Evolutionary conservation across 2,888 invertebrate species (phyloP).

Genomic region (Adelognathus sp.): DNA sequence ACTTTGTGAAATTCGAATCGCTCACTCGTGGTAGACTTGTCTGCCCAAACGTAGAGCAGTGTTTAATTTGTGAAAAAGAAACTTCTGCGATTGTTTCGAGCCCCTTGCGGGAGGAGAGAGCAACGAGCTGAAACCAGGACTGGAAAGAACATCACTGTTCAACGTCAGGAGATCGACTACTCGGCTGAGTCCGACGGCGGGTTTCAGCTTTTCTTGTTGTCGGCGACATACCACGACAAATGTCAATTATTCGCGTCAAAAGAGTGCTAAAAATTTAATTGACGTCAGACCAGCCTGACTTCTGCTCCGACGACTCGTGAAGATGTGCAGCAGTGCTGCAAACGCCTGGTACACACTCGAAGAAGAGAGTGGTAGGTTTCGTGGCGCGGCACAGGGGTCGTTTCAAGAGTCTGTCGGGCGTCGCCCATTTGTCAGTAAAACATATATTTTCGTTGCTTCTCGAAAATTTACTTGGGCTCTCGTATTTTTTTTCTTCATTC

Average conservation of each 20-base stretch:
- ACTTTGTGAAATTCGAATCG: too few species aligned
- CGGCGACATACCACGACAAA: neutral
- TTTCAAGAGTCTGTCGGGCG: conserved; percentile 35
- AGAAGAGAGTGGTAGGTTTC: conserved; percentile 7
- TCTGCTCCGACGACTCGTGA: conserved; percentile 7
- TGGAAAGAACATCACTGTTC: conserved; percentile 7
- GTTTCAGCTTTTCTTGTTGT: neutral
- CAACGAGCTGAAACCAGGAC: neutral
- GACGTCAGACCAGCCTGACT: neutral
- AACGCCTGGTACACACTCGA: conserved; percentile 14
- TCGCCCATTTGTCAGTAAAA: conserved; percentile 40
- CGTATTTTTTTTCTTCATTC: conserved; percentile 18
- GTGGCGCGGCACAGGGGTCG: neutral
- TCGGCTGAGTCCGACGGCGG: too few species aligned
- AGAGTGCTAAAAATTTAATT: conserved; percentile 49
- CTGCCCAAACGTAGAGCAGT: too few species aligned
- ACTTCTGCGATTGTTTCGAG: too few species aligned
- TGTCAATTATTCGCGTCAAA: conserved; percentile 32
- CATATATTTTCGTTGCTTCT: conserved; percentile 36
- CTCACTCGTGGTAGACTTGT: too few species aligned
- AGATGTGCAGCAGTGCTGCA: conserved; percentile 18
- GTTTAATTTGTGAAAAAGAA: too few species aligned
- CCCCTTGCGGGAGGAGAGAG: too few species aligned
- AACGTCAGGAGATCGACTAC: too few species aligned
- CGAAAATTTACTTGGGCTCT: conserved; percentile 35